A percentile compares a stretch with the other conserved stretches of the same genome.
These are phyloP conservation scores for Macropus fuliginosus DNA, from an alignment of 2,797 vertebrate genomes.

Conservation along the genomic window DNA sequence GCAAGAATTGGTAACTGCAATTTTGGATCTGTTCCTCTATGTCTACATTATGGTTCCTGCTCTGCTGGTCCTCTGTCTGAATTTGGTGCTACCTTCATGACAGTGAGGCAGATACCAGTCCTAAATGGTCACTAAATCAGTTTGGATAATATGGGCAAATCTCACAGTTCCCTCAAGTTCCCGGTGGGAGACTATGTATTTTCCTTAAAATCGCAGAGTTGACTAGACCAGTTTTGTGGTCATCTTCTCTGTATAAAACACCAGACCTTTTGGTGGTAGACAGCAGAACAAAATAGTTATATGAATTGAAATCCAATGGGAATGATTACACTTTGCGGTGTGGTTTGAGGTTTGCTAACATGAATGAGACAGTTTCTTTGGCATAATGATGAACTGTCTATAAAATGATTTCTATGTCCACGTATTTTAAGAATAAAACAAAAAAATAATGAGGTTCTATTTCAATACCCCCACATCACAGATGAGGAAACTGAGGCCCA, in stretches of 20 bases:
- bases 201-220: neutral
- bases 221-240: neutral
- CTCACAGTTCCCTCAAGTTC: neutral
- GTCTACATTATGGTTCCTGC: neutral
- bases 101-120: neutral
- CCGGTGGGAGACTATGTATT: neutral
- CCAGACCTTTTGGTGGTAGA: conserved; percentile 9
- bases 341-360: neutral
- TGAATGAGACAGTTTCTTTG: conserved; percentile 12
- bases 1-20: neutral
- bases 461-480: neutral
- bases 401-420: conserved; percentile 1
- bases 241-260: neutral
- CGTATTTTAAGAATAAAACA: neutral
- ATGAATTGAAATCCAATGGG: neutral
- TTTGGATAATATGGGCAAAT: neutral
- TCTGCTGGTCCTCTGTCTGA: neutral
- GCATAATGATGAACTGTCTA: neutral
- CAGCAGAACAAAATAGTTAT: neutral
- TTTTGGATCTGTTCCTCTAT: neutral
- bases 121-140: neutral
- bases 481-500: neutral
- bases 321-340: conserved; percentile 1
- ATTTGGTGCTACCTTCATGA: neutral
- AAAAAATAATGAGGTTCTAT: conserved; percentile 6